A percentile compares a stretch with the other conserved stretches of the same genome.
phyloP scores from a whole-genome alignment of 2,113 vertebrate species.

The Pluvianellus socialis region DNA sequence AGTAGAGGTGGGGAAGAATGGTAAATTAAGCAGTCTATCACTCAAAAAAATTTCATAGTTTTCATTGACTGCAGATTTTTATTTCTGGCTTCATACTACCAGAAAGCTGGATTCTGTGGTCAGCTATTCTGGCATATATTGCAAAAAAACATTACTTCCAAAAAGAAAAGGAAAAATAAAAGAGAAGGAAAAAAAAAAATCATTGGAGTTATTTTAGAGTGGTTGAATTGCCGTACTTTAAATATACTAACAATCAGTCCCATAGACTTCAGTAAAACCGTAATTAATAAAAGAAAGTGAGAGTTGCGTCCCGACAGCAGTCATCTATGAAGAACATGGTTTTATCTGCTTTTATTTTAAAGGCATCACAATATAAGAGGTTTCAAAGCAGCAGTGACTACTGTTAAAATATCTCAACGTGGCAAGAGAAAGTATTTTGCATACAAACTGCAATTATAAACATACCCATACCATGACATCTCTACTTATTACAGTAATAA shows the following conservation, averaged over 20 bases:
- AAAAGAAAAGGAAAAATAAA: not conserved
- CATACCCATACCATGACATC: not conserved
- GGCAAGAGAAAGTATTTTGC: not conserved
- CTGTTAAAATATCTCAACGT: not conserved
- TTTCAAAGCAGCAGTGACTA: not conserved
- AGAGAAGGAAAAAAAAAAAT: accelerated
- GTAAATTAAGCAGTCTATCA: not conserved
- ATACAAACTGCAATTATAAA: not conserved
- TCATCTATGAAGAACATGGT: not conserved
- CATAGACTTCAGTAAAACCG: not conserved
- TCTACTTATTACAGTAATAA: not conserved
- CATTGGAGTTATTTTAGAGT: not conserved
- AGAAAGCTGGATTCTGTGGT: accelerated
- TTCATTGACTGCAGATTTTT: not conserved
- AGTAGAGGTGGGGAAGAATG: not conserved
- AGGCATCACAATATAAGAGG: not conserved
- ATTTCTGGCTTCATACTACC: not conserved
- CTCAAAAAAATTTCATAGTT: not conserved
- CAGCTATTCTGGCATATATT: not conserved
- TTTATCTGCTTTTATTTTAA: not conserved
- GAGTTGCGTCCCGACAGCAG: not conserved
- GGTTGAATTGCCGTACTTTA: not conserved
- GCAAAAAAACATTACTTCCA: not conserved
- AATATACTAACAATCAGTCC: not conserved
- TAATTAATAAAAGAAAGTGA: not conserved